Evolutionary conservation across 2,113 vertebrate species (phyloP).

Genomic region (Mixornis gularis): DNA sequence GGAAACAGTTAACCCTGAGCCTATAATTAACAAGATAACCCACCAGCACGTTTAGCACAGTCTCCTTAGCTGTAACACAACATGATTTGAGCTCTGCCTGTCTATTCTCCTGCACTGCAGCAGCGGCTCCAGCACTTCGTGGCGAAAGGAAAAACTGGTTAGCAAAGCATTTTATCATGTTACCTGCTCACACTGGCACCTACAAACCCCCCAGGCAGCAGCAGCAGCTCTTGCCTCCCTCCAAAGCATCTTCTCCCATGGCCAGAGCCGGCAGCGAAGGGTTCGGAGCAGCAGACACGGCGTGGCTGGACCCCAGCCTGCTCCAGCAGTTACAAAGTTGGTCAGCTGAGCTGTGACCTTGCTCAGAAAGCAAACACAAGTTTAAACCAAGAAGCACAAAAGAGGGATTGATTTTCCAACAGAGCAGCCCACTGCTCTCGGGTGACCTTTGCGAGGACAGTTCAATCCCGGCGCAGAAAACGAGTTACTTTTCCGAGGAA

Average conservation of each 20-base stretch:
- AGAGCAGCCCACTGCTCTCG: neutral
- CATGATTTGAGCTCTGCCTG: neutral
- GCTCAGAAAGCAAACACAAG: slow-evolving; percentile 63
- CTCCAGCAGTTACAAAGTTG: slow-evolving; percentile 45
- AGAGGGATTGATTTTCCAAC: slow-evolving; percentile 3
- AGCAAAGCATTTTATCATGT: neutral
- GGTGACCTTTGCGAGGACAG: slow-evolving; percentile 9
- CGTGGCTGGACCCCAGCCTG: neutral
- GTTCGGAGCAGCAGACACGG: neutral
- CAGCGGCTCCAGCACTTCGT: neutral
- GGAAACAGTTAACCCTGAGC: neutral
- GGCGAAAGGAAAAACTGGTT: neutral
- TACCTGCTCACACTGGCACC: slow-evolving; percentile 18
- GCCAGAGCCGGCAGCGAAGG: neutral
- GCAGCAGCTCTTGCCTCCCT: neutral
- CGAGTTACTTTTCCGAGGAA: neutral
- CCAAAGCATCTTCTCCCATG: neutral
- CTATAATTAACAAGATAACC: slow-evolving; percentile 18
- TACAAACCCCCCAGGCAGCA: neutral
- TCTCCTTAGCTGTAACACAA: slow-evolving; percentile 22
- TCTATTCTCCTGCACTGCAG: slow-evolving; percentile 69
- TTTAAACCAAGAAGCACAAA: slow-evolving; percentile 25
- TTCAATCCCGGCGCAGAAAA: neutral
- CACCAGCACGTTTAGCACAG: neutral
- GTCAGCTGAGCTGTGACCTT: slow-evolving; percentile 75